Evolutionary conservation across 2,113 vertebrate genomes (phyloP).

Genomic region (Narcine bancroftii): DNA sequence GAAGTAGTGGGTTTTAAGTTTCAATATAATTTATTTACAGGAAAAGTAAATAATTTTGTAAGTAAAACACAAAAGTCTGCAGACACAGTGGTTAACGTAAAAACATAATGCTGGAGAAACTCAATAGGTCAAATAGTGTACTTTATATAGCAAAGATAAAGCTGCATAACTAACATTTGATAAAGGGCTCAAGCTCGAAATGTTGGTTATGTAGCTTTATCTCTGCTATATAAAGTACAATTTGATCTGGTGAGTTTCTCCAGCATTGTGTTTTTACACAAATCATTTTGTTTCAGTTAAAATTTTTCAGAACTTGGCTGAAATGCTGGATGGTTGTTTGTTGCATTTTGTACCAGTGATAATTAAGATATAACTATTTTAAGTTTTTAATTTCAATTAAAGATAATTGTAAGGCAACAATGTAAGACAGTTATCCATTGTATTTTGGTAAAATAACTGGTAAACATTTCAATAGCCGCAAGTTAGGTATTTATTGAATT

Average conservation of each 20-base stretch:
- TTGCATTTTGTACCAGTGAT: neutral
- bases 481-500: neutral
- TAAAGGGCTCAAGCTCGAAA: too few relatives aligned
- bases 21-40: neutral
- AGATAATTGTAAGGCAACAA: too few relatives aligned
- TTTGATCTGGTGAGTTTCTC: too few relatives aligned
- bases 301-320: neutral
- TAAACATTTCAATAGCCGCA: neutral
- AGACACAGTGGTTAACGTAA: too few relatives aligned
- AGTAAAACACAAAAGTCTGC: too few relatives aligned
- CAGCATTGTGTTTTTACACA: too few relatives aligned
- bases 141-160: too few relatives aligned
- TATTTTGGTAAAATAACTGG: neutral
- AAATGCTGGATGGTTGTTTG: neutral
- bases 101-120: too few relatives aligned
- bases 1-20: neutral
- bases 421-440: neutral
- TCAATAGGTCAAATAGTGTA: too few relatives aligned
- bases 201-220: too few relatives aligned
- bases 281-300: neutral
- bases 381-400: neutral
- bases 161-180: too few relatives aligned
- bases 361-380: neutral
- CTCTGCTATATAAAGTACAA: too few relatives aligned
- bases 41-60: neutral